Evolutionary conservation across 2,888 invertebrate genomes (phyloP), one percentile per base, ranked within the genome.

Genomic region (Pseudeuparius sepicola): DNA sequence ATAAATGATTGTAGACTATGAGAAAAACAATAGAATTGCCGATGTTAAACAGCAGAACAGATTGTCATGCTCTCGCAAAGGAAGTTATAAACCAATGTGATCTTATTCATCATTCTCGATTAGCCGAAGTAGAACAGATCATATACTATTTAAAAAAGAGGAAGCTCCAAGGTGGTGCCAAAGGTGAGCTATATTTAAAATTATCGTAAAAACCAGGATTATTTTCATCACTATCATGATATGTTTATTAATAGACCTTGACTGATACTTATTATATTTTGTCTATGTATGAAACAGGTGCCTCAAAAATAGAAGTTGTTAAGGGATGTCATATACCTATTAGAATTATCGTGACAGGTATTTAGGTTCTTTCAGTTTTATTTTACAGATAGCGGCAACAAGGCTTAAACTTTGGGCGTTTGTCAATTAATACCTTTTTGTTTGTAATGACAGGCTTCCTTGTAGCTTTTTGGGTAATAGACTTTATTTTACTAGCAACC

Each of bases 21-120:
- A 61, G 59, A 59, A 86, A 87, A 66, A 75, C 85, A 49, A 82
- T 88, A 42, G 74, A 85, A 42, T 62, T 92, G 42, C 85, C 86
- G 48, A 82, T 82, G 56, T 64, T 92, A 42, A 81, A 79, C 55
- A 70, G 76, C 15, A 73, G 80, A 49, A 83, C 88, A 12, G 83
- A 92, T 64, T 79, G 88, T 42, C 70, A 74, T 30, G 68, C 75
- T 9, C 64, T 92, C 46, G 86, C 89, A 1, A 76, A 75, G 51
- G 85, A 89, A 65, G 83, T 93, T 13, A 76, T 90, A 31, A 78
- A 82, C 44, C 82, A 85, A 61, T 90, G 89, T 60, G 79, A 81
- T 54, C 66, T 89, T 40, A 87, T 92, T 51, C 86, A 87, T 56
- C 78, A 79, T 43, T 78, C 79, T 13, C 81, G 86, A 55, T 56